These are phyloP conservation scores for Myotis yumanensis DNA, from an alignment of 2,113 vertebrate genomes.

Conservation along the genomic window DNA sequence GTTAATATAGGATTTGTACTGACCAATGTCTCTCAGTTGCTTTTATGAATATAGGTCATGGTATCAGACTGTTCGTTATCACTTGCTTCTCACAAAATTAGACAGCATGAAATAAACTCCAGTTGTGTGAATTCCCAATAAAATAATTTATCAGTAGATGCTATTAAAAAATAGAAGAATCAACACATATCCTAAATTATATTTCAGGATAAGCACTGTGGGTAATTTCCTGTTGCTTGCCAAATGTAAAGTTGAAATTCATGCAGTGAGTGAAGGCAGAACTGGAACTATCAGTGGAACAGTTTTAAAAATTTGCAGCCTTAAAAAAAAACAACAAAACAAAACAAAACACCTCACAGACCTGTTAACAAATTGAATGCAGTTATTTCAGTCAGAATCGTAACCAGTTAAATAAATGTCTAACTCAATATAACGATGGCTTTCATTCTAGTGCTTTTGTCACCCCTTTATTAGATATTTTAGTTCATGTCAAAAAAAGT, in stretches of 20 bases:
- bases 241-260: constrained; percentile 52
- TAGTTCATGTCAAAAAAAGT: background rate
- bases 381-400: constrained; percentile 42
- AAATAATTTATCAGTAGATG: constrained; percentile 40
- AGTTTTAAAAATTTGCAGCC: background rate
- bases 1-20: background rate
- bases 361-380: constrained; percentile 2
- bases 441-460: background rate
- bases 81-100: constrained; percentile 53
- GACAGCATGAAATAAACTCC: constrained; percentile 46
- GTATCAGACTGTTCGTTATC: constrained; percentile 1
- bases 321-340: background rate
- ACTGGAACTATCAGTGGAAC: background rate
- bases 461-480: constrained; percentile 26
- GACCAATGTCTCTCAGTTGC: background rate
- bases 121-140: constrained; percentile 33
- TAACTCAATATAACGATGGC: background rate
- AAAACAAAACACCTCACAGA: background rate
- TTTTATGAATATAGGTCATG: background rate
- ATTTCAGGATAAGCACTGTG: constrained; percentile 38
- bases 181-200: constrained; percentile 46
- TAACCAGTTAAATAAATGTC: background rate
- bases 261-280: background rate
- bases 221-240: constrained; percentile 49
- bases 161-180: constrained; percentile 48